A percentile compares a stretch with the other conserved stretches of the same genome.
Evolutionary conservation across 1,140 invertebrate species (phyloP).

Genomic region (Pseudachorutes palmiensis): DNA sequence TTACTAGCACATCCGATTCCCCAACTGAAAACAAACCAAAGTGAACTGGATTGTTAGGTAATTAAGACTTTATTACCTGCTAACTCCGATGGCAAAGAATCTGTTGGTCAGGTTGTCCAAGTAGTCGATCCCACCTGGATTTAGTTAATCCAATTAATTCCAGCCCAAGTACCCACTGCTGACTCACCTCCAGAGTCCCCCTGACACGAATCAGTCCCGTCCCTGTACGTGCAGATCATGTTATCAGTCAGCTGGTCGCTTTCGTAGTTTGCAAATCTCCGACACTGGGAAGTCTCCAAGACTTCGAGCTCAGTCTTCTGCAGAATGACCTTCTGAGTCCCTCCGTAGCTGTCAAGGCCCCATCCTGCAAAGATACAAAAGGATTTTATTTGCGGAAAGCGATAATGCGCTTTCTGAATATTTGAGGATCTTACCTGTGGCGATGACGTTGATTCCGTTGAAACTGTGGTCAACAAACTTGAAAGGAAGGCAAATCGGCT

Average conservation of each 20-base stretch:
- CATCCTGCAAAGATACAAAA: slow-evolving; percentile 10
- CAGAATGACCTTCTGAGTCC: slow-evolving; percentile 49
- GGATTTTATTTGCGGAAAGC: slow-evolving; percentile 1
- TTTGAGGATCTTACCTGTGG: slow-evolving; percentile 24
- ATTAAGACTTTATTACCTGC: slow-evolving; percentile 34
- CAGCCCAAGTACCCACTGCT: too few relatives aligned
- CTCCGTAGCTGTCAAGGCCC: slow-evolving; percentile 42
- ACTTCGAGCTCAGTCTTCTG: slow-evolving; percentile 53
- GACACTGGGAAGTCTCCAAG: slow-evolving; percentile 48
- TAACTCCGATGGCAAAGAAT: slow-evolving; percentile 18
- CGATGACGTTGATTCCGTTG: slow-evolving; percentile 20
- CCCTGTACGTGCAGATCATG: slow-evolving; percentile 59
- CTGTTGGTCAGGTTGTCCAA: background rate
- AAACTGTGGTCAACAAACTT: slow-evolving; percentile 12
- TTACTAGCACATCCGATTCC: slow-evolving; percentile 58
- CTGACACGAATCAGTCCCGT: slow-evolving; percentile 24
- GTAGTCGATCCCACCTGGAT: background rate
- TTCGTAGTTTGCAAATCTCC: slow-evolving; percentile 29
- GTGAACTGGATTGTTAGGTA: slow-evolving; percentile 41
- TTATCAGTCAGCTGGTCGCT: slow-evolving; percentile 43
- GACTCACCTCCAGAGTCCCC: slow-evolving; percentile 15
- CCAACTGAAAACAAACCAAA: slow-evolving; percentile 47
- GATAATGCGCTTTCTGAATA: too few relatives aligned
- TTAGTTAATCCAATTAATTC: background rate
- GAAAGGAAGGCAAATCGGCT: slow-evolving; percentile 32